Percentiles rank a stretch among this genome's conserved stretches.
phyloP scores from a whole-genome alignment of 2,797 vertebrate species.

The Picus viridis region DNA sequence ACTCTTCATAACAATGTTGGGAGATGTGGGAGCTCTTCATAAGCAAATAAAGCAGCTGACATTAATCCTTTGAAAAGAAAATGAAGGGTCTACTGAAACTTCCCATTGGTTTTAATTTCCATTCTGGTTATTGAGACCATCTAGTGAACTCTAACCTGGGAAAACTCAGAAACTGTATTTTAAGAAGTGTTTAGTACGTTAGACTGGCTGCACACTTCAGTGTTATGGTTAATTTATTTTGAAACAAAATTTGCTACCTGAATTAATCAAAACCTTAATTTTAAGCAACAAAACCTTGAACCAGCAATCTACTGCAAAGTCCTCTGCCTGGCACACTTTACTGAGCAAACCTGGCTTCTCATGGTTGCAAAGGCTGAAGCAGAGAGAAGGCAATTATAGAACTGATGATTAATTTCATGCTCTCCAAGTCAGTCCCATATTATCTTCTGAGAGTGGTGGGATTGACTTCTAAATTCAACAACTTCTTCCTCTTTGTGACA shows the following conservation, averaged over 20 bases:
- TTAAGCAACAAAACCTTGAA: neutral
- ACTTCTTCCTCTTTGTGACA: neutral
- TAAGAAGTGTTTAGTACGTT: neutral
- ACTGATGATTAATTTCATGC: neutral
- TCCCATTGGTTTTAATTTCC: neutral
- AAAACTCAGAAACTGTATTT: neutral
- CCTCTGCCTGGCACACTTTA: neutral
- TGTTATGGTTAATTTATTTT: neutral
- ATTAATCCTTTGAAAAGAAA: neutral
- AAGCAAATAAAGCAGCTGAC: neutral
- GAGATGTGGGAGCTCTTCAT: neutral
- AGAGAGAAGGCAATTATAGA: neutral
- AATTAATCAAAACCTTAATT: neutral
- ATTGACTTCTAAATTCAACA: accelerated
- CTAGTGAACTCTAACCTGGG: neutral
- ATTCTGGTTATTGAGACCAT: neutral
- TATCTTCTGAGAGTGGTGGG: neutral
- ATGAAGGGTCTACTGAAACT: neutral
- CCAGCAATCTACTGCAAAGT: neutral
- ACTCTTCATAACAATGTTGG: neutral
- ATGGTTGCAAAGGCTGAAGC: neutral
- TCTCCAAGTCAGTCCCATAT: neutral
- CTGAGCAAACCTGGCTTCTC: neutral
- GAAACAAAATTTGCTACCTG: neutral
- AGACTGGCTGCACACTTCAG: neutral